Evolutionary conservation across 2,888 invertebrate genomes (phyloP).

Genomic region (Seira musarum): DNA sequence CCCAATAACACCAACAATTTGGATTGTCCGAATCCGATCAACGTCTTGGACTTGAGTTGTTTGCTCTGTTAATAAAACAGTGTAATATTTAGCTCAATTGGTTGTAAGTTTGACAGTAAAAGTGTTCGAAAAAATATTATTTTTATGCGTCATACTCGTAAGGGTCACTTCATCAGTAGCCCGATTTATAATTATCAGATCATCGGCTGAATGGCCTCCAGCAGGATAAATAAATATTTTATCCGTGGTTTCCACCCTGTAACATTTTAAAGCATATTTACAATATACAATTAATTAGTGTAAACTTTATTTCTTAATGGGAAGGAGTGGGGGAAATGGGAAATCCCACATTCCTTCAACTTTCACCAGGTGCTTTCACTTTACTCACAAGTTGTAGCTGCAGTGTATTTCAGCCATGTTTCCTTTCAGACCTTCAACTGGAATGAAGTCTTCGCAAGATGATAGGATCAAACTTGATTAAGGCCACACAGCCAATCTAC

Average conservation of each 20-base stretch:
- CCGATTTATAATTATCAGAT: constrained; percentile 89
- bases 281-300: neutral
- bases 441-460: no score
- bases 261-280: no score
- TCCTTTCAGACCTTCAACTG: neutral
- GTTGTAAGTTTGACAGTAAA: constrained; percentile 10
- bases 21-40: constrained; percentile 74
- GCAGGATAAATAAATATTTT: constrained; percentile 89
- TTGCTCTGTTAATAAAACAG: constrained; percentile 73
- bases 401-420: constrained; percentile 56
- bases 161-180: constrained; percentile 82
- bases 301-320: neutral
- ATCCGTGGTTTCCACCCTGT: constrained; percentile 88
- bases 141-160: constrained; percentile 79
- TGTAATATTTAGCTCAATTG: constrained; percentile 9
- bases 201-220: constrained; percentile 78
- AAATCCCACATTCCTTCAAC: no score
- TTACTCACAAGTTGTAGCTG: constrained; percentile 62
- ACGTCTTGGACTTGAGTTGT: constrained; percentile 78
- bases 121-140: no score
- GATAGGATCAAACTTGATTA: no score
- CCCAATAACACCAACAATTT: constrained; percentile 91
- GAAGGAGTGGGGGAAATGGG: neutral
- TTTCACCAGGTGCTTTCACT: no score
- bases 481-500: no score